A percentile compares a stretch with the other conserved stretches of the same genome.
These are phyloP conservation scores for Hyposmocoma kahamanoa DNA, from an alignment of 1,140 invertebrate species.

Conservation along the genomic window DNA sequence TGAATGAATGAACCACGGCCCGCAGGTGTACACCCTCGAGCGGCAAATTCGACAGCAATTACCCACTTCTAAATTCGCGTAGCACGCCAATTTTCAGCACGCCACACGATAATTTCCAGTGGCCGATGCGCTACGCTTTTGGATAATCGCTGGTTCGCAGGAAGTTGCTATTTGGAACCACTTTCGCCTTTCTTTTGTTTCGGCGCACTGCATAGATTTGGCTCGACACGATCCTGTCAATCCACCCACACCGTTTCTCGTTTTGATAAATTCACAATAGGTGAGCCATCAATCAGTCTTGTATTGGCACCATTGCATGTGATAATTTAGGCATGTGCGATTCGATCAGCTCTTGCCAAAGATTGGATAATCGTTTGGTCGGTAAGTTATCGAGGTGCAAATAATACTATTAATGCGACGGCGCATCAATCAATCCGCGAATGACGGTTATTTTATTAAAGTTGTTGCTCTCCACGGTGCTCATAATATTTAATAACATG, in stretches of 20 bases:
- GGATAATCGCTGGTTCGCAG: conserved; percentile 41
- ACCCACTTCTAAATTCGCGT: conserved; percentile 44
- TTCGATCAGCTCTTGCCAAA: conserved; percentile 55
- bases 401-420: too few relatives aligned
- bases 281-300: conserved; percentile 47
- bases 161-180: conserved; percentile 41
- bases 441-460: too few relatives aligned
- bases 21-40: conserved; percentile 60
- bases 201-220: conserved; percentile 22
- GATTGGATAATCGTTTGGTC: conserved; percentile 40
- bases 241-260: conserved; percentile 27
- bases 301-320: conserved; percentile 54
- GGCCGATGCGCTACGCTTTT: conserved; percentile 36
- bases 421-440: too few relatives aligned
- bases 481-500: too few relatives aligned
- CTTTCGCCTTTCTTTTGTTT: conserved; percentile 39
- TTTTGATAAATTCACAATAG: conserved; percentile 23
- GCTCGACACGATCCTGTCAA: conserved; percentile 24
- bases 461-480: too few relatives aligned
- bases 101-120: conserved; percentile 58
- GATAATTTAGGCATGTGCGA: conserved; percentile 58
- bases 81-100: conserved; percentile 50
- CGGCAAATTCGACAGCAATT: conserved; percentile 48
- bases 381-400: too few relatives aligned
- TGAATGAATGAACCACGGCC: conserved; percentile 63